Conservation (phyloP, 2,113 vertebrate genomes). For the Lycocorax pyrrhopterus region DNA sequence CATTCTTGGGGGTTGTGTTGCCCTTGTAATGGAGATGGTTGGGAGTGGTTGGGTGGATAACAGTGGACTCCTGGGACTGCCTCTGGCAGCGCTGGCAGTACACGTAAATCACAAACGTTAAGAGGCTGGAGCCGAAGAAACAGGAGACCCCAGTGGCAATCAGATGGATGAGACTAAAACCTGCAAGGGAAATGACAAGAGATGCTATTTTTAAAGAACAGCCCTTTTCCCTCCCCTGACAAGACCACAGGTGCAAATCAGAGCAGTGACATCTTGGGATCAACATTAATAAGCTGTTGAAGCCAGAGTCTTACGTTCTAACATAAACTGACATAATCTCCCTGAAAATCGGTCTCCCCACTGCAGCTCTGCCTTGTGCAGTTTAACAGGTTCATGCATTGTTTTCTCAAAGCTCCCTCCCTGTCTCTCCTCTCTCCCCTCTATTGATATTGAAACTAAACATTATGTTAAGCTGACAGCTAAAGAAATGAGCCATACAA, state of each 20-base stretch:
- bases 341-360: conserved; percentile 9
- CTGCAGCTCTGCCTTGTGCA: conserved; percentile 32
- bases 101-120: conserved; percentile 92
- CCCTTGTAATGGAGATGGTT: conserved; percentile 98
- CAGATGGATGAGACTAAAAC: conserved; percentile 92
- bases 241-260: conserved; percentile 51
- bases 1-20: conserved; percentile 95
- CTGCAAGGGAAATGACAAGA: conserved; percentile 65
- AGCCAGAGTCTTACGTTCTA: neutral
- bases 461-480: conserved; percentile 67
- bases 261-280: neutral
- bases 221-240: neutral
- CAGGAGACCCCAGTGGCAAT: conserved; percentile 94
- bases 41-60: conserved; percentile 95
- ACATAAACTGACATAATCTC: conserved; percentile 43
- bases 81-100: conserved; percentile 93
- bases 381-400: conserved; percentile 51
- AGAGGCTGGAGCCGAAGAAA: conserved; percentile 92
- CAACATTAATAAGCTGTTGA: conserved; percentile 45
- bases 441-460: conserved; percentile 66
- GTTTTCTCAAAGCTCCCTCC: conserved; percentile 45
- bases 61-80: conserved; percentile 92
- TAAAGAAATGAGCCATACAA: conserved; percentile 59
- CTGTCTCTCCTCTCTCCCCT: conserved; percentile 27
- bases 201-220: conserved; percentile 3